These are phyloP conservation scores for Drosophila mulleri DNA, from an alignment of 2,888 invertebrate species.

Conservation along the genomic window DNA sequence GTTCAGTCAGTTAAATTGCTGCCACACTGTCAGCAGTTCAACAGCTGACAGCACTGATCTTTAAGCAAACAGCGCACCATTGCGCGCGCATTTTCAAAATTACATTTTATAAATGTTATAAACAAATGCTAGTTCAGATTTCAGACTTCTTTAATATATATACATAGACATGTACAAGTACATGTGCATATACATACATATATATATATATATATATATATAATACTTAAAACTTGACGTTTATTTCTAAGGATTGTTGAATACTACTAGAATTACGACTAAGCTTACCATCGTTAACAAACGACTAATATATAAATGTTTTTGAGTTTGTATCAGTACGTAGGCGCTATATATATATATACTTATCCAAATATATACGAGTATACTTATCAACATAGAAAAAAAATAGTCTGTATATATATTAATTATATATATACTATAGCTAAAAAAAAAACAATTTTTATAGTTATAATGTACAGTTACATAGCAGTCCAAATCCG, in stretches of 20 bases:
- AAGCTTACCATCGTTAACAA: conserved; percentile 27
- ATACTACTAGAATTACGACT: conserved; percentile 29
- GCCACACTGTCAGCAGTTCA: not conserved
- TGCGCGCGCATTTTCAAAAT: not conserved
- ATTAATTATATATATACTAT: conserved; percentile 29
- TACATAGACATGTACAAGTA: not conserved
- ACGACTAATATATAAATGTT: conserved; percentile 30
- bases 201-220: conserved; percentile 18
- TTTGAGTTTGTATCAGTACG: conserved; percentile 62
- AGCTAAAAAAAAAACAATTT: conserved; percentile 24
- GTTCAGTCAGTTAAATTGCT: not conserved
- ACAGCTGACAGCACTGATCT: conserved; percentile 12
- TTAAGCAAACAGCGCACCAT: not conserved
- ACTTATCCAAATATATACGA: conserved; percentile 26
- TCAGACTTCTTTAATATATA: not conserved
- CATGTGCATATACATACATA: not conserved
- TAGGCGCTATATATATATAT: conserved; percentile 31
- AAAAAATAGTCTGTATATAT: conserved; percentile 22
- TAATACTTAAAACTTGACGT: conserved; percentile 51
- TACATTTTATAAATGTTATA: not conserved
- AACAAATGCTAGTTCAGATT: not conserved
- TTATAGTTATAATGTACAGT: conserved; percentile 55
- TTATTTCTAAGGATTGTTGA: conserved; percentile 55
- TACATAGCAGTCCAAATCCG: conserved; percentile 69
- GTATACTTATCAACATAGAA: conserved; percentile 17